phyloP scores from a whole-genome alignment of 1,140 invertebrate genomes.

The Dendroctonus valens region DNA sequence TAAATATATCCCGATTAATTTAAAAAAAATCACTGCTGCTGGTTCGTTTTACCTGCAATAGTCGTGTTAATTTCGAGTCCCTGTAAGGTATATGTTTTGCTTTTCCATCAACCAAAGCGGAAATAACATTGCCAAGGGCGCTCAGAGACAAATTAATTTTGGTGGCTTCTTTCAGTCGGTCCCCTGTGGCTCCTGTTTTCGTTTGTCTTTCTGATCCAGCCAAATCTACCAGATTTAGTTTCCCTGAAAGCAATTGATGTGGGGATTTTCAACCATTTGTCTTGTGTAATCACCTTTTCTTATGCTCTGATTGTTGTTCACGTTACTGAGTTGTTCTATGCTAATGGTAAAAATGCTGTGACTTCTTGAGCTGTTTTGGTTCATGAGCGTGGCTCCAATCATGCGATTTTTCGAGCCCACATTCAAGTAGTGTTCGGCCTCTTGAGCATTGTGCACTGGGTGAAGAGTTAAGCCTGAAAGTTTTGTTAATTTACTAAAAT shows the following conservation, averaged over 20 bases:
- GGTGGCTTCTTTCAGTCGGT: slow-evolving; percentile 88
- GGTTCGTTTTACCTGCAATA: slow-evolving; percentile 67
- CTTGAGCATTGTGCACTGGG: slow-evolving; percentile 57
- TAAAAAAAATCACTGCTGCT: neutral
- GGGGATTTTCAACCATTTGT: slow-evolving; percentile 4
- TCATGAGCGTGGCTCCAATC: slow-evolving; percentile 90
- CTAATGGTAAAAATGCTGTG: slow-evolving; percentile 92
- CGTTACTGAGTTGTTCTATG: slow-evolving; percentile 72
- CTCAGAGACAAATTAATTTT: slow-evolving; percentile 95
- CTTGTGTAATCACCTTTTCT: slow-evolving; percentile 48
- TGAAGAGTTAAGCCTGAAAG: slow-evolving; percentile 48
- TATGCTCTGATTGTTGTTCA: slow-evolving; percentile 57
- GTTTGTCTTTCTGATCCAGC: slow-evolving; percentile 85
- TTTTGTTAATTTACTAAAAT: neutral
- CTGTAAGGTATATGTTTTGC: slow-evolving; percentile 90
- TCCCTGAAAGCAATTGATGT: slow-evolving; percentile 60
- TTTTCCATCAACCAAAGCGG: slow-evolving; percentile 86
- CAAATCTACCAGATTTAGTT: slow-evolving; percentile 88
- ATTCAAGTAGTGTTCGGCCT: slow-evolving; percentile 76
- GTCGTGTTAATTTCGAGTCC: slow-evolving; percentile 89
- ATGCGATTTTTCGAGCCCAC: slow-evolving; percentile 76
- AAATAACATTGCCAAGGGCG: slow-evolving; percentile 92
- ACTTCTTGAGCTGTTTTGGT: slow-evolving; percentile 82
- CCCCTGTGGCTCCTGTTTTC: slow-evolving; percentile 83
- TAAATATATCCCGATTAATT: slow-evolving; percentile 6